Evolutionary conservation across 1,140 invertebrate genomes (phyloP), one percentile per base, ranked within the genome.

Genomic region (Drosophila serrata): DNA sequence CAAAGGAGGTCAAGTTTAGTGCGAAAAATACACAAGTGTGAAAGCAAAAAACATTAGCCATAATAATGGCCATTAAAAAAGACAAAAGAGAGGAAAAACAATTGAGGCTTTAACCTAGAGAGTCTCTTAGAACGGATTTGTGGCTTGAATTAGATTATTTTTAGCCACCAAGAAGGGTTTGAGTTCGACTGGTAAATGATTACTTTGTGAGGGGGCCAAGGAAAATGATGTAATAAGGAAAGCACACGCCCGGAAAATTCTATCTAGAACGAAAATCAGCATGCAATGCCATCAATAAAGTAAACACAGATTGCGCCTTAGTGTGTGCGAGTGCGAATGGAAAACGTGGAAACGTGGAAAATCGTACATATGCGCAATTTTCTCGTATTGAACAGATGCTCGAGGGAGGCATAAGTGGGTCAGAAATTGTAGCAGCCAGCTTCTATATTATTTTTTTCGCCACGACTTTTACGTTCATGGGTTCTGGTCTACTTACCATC

Each of bases 171-270:
- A 49, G 51, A 43, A 72, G 55, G 31, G 56, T 72, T 61, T 31
- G 19, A 29, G 31, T 72, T 60, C 19, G 29, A 29, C 29, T 22
- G 37, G 68, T 49, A 24, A 57, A 43, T 57, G 68, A 65, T 58
- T 51, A 45, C 29, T 27, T 24, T 57, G 13, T 17, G 19, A 15
- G 57, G 37, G 37, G 37, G 45, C 55, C 56, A 55, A 49, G 46
- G 29, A 35, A 82, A 87, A 79, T 88, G 76, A 88, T 88, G 85
- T 78, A 88, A 87, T 84, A 88, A 80, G 73, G 53, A 78, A 82
- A 69, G 68, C 61, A 64, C 68, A 67, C 57, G 39, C 61, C 61
- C 46, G 43, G 56, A 58, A 72, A 45, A 59, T 78, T 79, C 42
- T 42, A 62, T 82, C 61, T 61, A 62, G 67, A 74, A 24, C 43